Evolutionary conservation across 2,888 invertebrate genomes (phyloP).

Genomic region (Cryptocheilus praepositus): DNA sequence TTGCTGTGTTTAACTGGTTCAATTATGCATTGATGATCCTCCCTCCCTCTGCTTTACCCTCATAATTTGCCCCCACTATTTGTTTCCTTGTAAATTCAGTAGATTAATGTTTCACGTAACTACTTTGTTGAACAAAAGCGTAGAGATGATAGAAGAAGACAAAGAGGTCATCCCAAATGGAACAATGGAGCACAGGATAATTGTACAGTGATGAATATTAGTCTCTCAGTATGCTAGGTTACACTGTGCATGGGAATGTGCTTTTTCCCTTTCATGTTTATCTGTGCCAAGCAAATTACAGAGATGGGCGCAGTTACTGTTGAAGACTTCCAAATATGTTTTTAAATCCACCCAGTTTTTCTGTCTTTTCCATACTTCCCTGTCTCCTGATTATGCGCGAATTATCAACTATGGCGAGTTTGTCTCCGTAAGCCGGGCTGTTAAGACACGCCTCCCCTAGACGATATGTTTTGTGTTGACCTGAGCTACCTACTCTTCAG

Average conservation of each 20-base stretch:
- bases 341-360: neutral
- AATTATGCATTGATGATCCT: slow-evolving; percentile 11
- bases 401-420: slow-evolving; percentile 28
- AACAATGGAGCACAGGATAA: slow-evolving; percentile 41
- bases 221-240: slow-evolving; percentile 41
- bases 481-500: slow-evolving; percentile 77
- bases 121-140: neutral
- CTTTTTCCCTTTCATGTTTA: slow-evolving; percentile 50
- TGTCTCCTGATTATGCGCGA: slow-evolving; percentile 20
- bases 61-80: slow-evolving; percentile 5
- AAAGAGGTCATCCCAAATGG: slow-evolving; percentile 35
- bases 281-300: slow-evolving; percentile 18
- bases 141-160: slow-evolving; percentile 8
- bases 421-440: slow-evolving; percentile 38
- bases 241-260: slow-evolving; percentile 68
- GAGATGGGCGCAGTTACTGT: slow-evolving; percentile 17
- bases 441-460: slow-evolving; percentile 44
- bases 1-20: slow-evolving; percentile 12
- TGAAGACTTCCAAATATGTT: slow-evolving; percentile 4
- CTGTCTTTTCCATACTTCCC: neutral
- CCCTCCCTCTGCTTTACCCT: slow-evolving; percentile 24
- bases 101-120: neutral
- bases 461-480: slow-evolving; percentile 68
- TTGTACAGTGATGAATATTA: slow-evolving; percentile 35
- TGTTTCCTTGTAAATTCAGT: neutral